Evolutionary conservation across 2,797 vertebrate genomes (phyloP), one percentile per base, ranked within the genome.

Genomic region (Lates japonicus): DNA sequence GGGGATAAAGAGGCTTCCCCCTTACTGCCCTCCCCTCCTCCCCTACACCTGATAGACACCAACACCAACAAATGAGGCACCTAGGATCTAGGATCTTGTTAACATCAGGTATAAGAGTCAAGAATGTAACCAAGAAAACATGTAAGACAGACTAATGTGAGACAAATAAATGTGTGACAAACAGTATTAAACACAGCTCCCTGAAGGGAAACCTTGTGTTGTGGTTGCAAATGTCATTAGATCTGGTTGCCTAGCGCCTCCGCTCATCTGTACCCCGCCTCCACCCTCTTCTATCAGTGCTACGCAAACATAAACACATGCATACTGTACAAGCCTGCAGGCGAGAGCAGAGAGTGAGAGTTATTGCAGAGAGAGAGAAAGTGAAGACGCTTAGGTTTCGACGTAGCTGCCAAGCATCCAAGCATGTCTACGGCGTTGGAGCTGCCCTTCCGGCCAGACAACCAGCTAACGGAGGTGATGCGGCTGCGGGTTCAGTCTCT

Each of bases 401-500:
- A 80, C 80, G 52, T 3, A 65, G 78, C 67, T 62, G 82, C 49
- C 25, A n/a, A n/a, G n/a, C 35, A 2, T 69, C 41, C 48, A 11
- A 74, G 78, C 5, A 95, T 96, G 63, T 88, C 88, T 17, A 42
- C 29, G 4, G 73, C 80, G 67, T 88, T 97, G 4, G 89, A 95
- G 85, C 90, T 98, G 78, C 87, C 89, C 1, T 95, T 99, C 39
- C 59, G 86, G 7, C 93, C 71, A 0, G 97, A 98, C 33, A 54
- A 73, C 25, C 92, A 96, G 81, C 96, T 99, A 91, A 97, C 97
- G 1, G 93, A 82, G 83, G 90, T 96, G 94, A 97, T 98, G 98
- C 87, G 94, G 3, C 94, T 97, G 79, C 93, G 97, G 0, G 95
- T 92, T 46, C 96, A 97, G 90, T 97, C 96, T 57, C 95, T 99